A percentile compares a stretch with the other conserved stretches of the same genome.
These are phyloP conservation scores for Euplexia lucipara DNA, from an alignment of 2,888 invertebrate species.

Conservation along the genomic window DNA sequence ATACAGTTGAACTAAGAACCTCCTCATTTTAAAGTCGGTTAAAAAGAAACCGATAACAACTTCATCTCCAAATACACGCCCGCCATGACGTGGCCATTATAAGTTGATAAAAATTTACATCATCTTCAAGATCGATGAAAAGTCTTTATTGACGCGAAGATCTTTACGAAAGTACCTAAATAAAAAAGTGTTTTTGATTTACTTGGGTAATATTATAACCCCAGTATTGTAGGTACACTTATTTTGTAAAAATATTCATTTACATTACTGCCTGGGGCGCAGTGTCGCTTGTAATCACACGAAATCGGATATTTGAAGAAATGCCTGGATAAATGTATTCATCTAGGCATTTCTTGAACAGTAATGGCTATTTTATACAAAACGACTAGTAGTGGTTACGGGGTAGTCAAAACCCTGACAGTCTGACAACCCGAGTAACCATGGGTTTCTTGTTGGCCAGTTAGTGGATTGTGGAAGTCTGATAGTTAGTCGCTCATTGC, in stretches of 20 bases:
- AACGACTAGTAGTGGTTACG: no score
- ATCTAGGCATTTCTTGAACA: no score
- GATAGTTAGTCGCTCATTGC: no score
- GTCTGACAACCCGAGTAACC: no score
- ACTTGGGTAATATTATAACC: conserved; percentile 23
- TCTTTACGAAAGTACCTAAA: background rate
- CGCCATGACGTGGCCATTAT: background rate
- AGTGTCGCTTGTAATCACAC: conserved; percentile 26
- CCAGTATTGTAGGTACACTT: conserved; percentile 25
- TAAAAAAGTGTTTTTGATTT: conserved; percentile 1
- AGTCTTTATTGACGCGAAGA: conserved; percentile 6
- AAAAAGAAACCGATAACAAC: background rate
- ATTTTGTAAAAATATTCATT: conserved; percentile 58
- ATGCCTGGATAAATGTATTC: conserved; percentile 18
- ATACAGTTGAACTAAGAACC: no score
- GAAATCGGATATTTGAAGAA: conserved; percentile 31
- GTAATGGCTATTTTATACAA: no score
- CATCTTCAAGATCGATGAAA: conserved; percentile 3
- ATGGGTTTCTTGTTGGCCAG: no score
- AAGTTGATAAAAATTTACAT: conserved; percentile 1
- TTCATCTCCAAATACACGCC: no score
- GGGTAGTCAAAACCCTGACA: no score
- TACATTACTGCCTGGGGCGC: conserved; percentile 50
- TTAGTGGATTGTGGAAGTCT: no score
- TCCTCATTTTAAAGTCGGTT: no score